Conservation (phyloP, 2,888 invertebrate genomes). For the Dusona sp. region DNA sequence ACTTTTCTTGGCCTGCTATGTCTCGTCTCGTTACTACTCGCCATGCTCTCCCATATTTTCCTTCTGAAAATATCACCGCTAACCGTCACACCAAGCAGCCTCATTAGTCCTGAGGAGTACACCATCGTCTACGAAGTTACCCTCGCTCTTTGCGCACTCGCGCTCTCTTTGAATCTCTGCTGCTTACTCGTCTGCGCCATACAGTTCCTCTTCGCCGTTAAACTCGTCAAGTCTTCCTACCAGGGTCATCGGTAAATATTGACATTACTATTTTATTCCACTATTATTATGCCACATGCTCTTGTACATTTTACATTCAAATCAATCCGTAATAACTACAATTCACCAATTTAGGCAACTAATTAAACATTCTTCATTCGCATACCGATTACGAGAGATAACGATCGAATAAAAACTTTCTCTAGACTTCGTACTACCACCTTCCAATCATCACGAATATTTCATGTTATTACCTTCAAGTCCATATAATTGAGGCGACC, state of each 20-base stretch:
- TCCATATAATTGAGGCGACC: conserved; percentile 59
- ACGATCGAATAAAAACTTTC: not conserved
- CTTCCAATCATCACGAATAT: conserved; percentile 28
- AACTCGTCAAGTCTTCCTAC: conserved; percentile 94
- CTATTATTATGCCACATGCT: not conserved
- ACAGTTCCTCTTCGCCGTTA: conserved; percentile 97
- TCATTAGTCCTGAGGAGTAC: conserved; percentile 91
- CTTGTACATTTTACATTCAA: not conserved
- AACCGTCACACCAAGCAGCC: conserved; percentile 85
- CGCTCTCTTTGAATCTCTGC: conserved; percentile 94
- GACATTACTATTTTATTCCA: conserved; percentile 9
- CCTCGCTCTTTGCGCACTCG: conserved; percentile 94
- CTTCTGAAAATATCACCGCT: conserved; percentile 93
- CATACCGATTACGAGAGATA: not conserved
- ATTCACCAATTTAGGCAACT: not conserved
- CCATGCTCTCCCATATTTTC: conserved; percentile 93
- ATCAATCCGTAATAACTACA: not conserved
- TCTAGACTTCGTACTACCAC: not conserved
- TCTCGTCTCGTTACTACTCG: conserved; percentile 93
- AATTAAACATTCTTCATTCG: not conserved
- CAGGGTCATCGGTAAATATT: conserved; percentile 82
- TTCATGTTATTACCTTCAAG: conserved; percentile 50
- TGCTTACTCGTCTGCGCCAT: conserved; percentile 97
- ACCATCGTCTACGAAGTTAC: conserved; percentile 96
- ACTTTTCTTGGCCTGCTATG: conserved; percentile 94